Evolutionary conservation across 2,888 invertebrate species (phyloP).

Genomic region (Argynnis bischoffii): DNA sequence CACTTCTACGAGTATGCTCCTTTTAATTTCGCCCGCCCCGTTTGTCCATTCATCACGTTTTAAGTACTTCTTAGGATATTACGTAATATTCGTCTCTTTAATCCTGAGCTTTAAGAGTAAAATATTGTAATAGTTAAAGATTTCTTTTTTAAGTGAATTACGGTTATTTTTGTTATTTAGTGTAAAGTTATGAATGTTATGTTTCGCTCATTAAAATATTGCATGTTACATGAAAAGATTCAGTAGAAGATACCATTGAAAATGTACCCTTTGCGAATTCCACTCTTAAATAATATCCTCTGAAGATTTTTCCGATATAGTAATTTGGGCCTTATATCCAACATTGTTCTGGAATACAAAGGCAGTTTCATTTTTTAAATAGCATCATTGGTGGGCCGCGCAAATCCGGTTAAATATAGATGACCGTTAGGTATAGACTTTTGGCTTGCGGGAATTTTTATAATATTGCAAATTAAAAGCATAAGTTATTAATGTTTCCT

Average conservation of each 20-base stretch:
- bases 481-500: too few relatives aligned
- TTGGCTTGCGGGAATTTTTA: background rate
- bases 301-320: conserved; percentile 18
- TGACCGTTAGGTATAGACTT: background rate
- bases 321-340: conserved; percentile 4
- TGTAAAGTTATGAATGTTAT: background rate
- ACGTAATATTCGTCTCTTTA: conserved; percentile 11
- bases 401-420: conserved; percentile 43
- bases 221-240: too few relatives aligned
- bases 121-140: background rate
- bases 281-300: background rate
- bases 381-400: conserved; percentile 65
- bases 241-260: too few relatives aligned
- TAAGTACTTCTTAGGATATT: conserved; percentile 28
- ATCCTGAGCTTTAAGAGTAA: background rate
- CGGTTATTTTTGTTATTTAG: background rate
- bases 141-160: background rate
- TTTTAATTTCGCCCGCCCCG: conserved; percentile 28
- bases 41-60: conserved; percentile 26
- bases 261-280: background rate
- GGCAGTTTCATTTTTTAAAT: conserved; percentile 61
- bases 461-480: too few relatives aligned
- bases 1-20: conserved; percentile 5
- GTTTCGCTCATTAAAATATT: too few relatives aligned
- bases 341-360: conserved; percentile 11